Conservation (phyloP, 2,888 invertebrate species). For the Cactoblastis cactorum region DNA sequence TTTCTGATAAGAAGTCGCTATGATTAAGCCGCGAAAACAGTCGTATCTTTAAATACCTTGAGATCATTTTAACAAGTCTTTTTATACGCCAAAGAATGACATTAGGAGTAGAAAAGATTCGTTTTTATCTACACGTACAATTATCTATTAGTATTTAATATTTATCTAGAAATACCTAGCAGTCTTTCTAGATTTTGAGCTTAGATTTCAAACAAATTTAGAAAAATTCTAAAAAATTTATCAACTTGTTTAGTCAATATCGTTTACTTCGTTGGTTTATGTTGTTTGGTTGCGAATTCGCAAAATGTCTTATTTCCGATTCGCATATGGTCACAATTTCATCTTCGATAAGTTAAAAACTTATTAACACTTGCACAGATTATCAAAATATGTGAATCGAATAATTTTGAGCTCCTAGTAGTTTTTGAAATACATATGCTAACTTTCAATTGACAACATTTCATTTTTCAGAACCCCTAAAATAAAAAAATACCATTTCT, state of each 20-base stretch:
- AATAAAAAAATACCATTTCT: no score
- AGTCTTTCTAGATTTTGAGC: constrained; percentile 10
- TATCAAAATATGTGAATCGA: no score
- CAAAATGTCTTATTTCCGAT: no score
- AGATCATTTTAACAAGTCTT: constrained; percentile 9
- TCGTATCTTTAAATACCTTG: neutral
- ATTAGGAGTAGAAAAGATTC: constrained; percentile 1
- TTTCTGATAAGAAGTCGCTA: no score
- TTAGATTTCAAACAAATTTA: constrained; percentile 1
- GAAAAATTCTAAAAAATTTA: neutral
- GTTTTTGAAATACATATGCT: no score
- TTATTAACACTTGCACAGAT: no score
- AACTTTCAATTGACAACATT: no score
- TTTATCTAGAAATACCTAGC: constrained; percentile 8
- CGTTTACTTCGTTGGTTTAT: neutral
- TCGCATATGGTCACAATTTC: no score
- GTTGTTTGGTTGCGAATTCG: no score
- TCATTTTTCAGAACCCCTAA: no score
- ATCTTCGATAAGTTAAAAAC: no score
- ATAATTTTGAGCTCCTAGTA: no score
- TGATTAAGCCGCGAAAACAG: neutral
- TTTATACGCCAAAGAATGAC: constrained; percentile 6
- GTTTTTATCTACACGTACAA: constrained; percentile 6
- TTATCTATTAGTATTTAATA: constrained; percentile 4
- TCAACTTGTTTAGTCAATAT: neutral